Base-by-base conservation (phyloP, 2,113 vertebrate genomes). In the Cichladusa arquata region DNA sequence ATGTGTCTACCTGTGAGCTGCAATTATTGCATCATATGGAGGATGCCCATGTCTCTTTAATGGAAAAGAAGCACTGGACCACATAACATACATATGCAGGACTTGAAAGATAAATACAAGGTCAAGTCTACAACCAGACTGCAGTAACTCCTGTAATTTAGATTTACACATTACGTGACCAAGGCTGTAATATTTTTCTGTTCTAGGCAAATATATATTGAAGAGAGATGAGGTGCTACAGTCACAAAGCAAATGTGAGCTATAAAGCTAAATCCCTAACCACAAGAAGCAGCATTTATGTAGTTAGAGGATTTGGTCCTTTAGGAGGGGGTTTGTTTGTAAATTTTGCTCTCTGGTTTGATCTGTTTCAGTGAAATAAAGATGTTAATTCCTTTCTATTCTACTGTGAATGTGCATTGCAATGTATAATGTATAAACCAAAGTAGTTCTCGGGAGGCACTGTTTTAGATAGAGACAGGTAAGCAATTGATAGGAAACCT, bases 81-180 rank as follows among this genome's bases (percentile, higher is more conserved):
- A 48, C 45, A 1, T 33, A 92, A 86, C 54, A 62, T 62, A 77
- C 23, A 54, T 58, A 86, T 36, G 58, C 54, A 90, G 50, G 62
- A 42, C 31, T 29, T 80, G 58, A 79, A 87, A 85, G 31, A 88
- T 45, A 88, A 93, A 86, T 58, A 81, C 50, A 88, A 93, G 71
- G 79, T 58, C 71, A 92, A 83, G 26, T 6, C 71, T 62, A 50
- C 50, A 86, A 54, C 29, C 16, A 87, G 38, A 57, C 29, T 71
- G 47, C 45, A 65, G 4, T 11, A 81, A 45, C 8, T 62, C 54
- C 51, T 54, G 20, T 62, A 77, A 73, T 70, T 86, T 40, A 80
- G 74, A 86, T 83, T 77, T 66, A 88, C 3, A 6, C 8, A 13
- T 45, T 65, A 33, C 0, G 1, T 5, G 8, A 33, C 34, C 50